Base-by-base conservation (phyloP, 2,797 vertebrate species). In the Craterocephalus amniculus region DNA sequence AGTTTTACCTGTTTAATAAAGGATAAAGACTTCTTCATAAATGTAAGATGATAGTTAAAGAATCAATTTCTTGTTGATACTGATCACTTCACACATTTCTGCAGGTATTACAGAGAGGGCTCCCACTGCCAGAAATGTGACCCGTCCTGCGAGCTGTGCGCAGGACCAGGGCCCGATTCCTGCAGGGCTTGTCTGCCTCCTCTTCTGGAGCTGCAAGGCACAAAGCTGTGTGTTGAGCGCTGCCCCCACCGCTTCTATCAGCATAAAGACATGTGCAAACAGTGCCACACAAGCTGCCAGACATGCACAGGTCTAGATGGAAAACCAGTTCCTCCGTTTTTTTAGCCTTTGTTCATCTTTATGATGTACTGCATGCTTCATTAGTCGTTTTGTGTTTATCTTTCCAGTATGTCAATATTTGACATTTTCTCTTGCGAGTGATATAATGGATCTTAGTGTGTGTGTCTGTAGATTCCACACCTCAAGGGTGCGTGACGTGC, bases 211-310 rank as follows among this genome's bases (percentile, higher is more conserved):
- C 79, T 94, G 31, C 84, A 91, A 27, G 91, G 92, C 34, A 93
- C 91, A 63, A 91, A 89, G 58, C 79, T 93, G 59, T 95, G 94
- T 71, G 92, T 94, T 32, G 87, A 93, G 60, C 80, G 31, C n/a
- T 92, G 93, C 31, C 89, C 91, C 1, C 74, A 72, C 2, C 91
- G 70, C 68, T 95, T 95, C 81, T 92, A 91, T 67, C 72, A 52
- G 60, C 63, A 79, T 12, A 72, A 69, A 4, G 72, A 84, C 43
- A 36, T 76, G 59, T 83, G 81, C 49, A 83, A 67, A 68, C 90
- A 93, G 67, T 94, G 94, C 64, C 92, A 95, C 80, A 86, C 89
- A 79, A 95, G 92, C 73, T 95, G 93, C 76, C 92, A 91, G 86
- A 94, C 92, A 0, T 96, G 93, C 80, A 90, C 88, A 85, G 91